These are phyloP conservation scores for Apodemus sylvaticus DNA, from an alignment of 2,113 vertebrate genomes.

Conservation along the genomic window DNA sequence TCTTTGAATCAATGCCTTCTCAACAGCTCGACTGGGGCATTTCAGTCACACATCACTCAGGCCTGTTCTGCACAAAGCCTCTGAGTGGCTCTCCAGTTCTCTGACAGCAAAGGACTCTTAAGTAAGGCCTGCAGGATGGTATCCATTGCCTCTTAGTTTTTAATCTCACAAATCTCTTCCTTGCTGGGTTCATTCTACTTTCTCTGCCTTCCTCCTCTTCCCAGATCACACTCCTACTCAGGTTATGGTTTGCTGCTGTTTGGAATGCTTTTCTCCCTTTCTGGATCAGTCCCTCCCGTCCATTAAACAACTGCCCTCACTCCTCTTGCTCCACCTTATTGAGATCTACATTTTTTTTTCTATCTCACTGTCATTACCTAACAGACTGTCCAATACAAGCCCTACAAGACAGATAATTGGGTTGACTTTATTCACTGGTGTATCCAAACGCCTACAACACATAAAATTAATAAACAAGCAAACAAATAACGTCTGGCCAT, in stretches of 20 bases:
- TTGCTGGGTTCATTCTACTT: neutral
- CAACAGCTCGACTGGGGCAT: neutral
- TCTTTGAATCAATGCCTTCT: neutral
- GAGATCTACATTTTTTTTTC: neutral
- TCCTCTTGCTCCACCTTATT: neutral
- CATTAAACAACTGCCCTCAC: neutral
- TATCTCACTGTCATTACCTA: neutral
- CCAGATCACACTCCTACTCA: neutral
- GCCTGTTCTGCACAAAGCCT: neutral
- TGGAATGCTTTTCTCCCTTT: neutral
- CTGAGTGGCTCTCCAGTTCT: neutral
- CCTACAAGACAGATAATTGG: neutral
- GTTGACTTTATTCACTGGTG: neutral
- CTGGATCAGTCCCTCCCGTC: neutral
- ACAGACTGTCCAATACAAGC: neutral
- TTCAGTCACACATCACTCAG: neutral
- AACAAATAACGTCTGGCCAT: neutral
- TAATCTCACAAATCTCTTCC: neutral
- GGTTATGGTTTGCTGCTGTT: neutral
- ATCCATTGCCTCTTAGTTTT: neutral
- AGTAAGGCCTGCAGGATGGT: neutral
- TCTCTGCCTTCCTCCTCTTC: neutral
- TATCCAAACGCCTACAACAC: neutral
- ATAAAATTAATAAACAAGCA: neutral
- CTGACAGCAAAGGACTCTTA: neutral